These are phyloP conservation scores for Euwallacea fornicatus DNA, from an alignment of 1,140 invertebrate species.

Conservation along the genomic window DNA sequence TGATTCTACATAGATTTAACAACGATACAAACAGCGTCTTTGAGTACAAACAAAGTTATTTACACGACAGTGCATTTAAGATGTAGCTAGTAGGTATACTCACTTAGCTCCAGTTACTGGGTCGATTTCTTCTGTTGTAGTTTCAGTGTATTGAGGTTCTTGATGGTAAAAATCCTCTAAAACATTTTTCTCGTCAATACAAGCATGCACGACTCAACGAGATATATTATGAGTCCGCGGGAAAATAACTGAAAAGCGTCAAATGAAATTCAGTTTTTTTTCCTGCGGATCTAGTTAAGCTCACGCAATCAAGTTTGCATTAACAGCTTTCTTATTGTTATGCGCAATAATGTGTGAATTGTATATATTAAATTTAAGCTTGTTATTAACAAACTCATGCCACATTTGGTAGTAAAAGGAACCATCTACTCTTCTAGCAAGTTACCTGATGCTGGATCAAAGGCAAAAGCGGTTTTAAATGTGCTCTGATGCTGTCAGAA, in stretches of 20 bases:
- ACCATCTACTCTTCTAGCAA: conserved; percentile 2
- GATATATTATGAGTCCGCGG: no score
- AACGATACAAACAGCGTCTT: conserved; percentile 19
- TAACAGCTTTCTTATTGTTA: no score
- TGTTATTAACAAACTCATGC: conserved; percentile 44
- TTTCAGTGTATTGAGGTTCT: conserved; percentile 60
- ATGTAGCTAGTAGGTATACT: conserved; percentile 24
- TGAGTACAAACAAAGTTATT: not conserved
- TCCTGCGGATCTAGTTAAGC: conserved; percentile 42
- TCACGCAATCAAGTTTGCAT: no score
- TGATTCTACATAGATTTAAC: conserved; percentile 53
- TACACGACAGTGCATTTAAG: conserved; percentile 22
- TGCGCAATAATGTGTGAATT: conserved; percentile 10
- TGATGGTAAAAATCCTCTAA: conserved; percentile 62
- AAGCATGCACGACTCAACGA: no score
- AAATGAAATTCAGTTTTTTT: conserved; percentile 37
- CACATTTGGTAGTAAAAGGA: conserved; percentile 42
- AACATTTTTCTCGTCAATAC: conserved; percentile 17
- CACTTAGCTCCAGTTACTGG: conserved; percentile 61
- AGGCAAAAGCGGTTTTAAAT: not conserved
- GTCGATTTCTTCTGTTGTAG: conserved; percentile 58
- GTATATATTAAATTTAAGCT: conserved; percentile 5
- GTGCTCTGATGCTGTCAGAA: not conserved
- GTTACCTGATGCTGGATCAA: not conserved
- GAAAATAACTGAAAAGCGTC: no score